Evolutionary conservation across 2,797 vertebrate genomes (phyloP).

Genomic region (Ctenochaetus hawaiiensis): DNA sequence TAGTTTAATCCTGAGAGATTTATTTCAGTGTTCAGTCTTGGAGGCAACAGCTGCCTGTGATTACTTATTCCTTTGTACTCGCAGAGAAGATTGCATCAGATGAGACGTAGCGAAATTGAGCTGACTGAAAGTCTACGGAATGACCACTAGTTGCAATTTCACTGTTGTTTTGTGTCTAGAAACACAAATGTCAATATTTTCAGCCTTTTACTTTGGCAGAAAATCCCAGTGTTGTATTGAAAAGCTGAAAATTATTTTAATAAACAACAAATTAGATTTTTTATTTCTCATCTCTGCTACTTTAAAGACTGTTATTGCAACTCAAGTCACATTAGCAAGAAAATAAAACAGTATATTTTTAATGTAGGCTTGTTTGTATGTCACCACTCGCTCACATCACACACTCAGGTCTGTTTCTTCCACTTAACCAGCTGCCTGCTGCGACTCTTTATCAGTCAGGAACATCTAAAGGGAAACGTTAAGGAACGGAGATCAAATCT

Average conservation of each 20-base stretch:
- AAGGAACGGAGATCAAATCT: slow-evolving; percentile 24
- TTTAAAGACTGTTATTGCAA: background rate
- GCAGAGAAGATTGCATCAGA: background rate
- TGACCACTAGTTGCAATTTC: background rate
- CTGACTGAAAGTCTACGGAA: background rate
- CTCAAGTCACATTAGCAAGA: background rate
- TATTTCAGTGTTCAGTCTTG: slow-evolving; percentile 25
- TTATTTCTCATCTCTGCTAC: background rate
- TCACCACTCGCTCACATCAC: background rate
- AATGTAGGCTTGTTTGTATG: background rate
- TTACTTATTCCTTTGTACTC: slow-evolving; percentile 31
- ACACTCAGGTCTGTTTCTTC: background rate
- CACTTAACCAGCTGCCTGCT: slow-evolving; percentile 6
- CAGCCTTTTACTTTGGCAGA: background rate
- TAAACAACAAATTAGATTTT: background rate
- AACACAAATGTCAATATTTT: background rate
- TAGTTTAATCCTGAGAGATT: slow-evolving; percentile 41
- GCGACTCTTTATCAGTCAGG: slow-evolving; percentile 40
- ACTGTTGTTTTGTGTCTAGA: background rate
- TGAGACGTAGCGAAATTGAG: background rate
- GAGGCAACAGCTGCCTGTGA: slow-evolving; percentile 18
- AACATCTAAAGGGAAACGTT: background rate
- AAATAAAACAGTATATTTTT: background rate
- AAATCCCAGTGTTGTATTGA: background rate
- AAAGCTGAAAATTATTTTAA: background rate